Evolutionary conservation across 2,888 invertebrate genomes (phyloP).

Genomic region (Meloe dianella): DNA sequence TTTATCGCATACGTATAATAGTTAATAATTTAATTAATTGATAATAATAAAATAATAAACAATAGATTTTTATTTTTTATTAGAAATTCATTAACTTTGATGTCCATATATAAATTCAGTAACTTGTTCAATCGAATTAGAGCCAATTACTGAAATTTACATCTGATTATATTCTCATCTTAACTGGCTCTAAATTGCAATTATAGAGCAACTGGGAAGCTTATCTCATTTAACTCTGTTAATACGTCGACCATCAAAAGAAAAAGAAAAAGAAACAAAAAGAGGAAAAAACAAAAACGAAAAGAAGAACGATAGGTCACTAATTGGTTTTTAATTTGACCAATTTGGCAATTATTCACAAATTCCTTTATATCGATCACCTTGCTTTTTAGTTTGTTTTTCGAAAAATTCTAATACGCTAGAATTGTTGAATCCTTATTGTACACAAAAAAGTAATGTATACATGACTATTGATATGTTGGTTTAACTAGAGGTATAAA

Average conservation of each 20-base stretch:
- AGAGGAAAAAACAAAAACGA: not conserved
- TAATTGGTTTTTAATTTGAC: too few relatives aligned
- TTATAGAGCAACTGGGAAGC: not conserved
- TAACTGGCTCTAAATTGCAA: not conserved
- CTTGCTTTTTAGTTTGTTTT: too few relatives aligned
- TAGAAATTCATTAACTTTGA: too few relatives aligned
- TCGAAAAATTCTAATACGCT: too few relatives aligned
- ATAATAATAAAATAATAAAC: not conserved
- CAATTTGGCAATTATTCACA: too few relatives aligned
- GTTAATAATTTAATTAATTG: not conserved
- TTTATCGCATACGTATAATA: not conserved
- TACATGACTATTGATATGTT: not conserved
- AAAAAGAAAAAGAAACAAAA: not conserved
- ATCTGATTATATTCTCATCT: conserved; percentile 4
- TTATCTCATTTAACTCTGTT: not conserved
- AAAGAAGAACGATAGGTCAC: not conserved
- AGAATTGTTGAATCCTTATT: too few relatives aligned
- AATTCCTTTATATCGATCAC: too few relatives aligned
- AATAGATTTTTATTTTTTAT: too few relatives aligned
- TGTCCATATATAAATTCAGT: not conserved
- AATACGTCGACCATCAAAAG: not conserved
- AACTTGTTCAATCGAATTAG: conserved; percentile 2
- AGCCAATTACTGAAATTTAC: conserved; percentile 7
- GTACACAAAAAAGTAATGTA: too few relatives aligned
- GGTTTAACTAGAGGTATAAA: not conserved